These are phyloP conservation scores for Myopa testacea DNA, from an alignment of 2,888 invertebrate genomes.

Conservation along the genomic window DNA sequence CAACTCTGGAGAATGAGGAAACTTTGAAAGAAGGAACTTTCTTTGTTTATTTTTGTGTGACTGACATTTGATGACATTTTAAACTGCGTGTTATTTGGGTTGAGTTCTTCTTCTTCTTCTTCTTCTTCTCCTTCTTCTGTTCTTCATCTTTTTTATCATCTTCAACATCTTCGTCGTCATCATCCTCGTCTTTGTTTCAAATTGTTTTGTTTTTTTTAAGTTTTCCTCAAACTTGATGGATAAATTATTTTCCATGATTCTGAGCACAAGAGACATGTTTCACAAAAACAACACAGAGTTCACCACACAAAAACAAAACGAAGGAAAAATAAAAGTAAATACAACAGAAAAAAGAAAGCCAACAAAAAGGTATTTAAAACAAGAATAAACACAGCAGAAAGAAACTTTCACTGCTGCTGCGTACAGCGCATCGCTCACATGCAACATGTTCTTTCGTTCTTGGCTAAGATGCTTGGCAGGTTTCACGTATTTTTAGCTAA, in stretches of 20 bases:
- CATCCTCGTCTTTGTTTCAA: not conserved
- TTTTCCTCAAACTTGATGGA: not conserved
- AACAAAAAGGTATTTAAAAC: not conserved
- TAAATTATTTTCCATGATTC: slow-evolving; percentile 1
- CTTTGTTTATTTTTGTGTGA: slow-evolving; percentile 40
- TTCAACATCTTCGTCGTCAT: not conserved
- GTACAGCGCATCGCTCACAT: not conserved
- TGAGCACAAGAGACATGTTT: not conserved
- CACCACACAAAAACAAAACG: not conserved
- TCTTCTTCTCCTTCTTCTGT: not conserved
- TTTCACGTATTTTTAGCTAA: not conserved
- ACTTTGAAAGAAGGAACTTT: slow-evolving; percentile 21
- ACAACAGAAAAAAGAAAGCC: not conserved
- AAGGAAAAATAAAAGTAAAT: slow-evolving; percentile 1
- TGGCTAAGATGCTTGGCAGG: slow-evolving; percentile 1
- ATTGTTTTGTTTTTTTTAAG: not conserved
- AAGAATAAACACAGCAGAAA: not conserved
- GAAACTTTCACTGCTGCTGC: slow-evolving; percentile 17
- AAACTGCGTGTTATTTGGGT: slow-evolving; percentile 10
- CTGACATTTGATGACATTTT: slow-evolving; percentile 47
- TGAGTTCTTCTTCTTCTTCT: not conserved
- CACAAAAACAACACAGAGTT: not conserved
- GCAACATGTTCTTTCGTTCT: slow-evolving; percentile 15
- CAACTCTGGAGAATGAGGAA: not conserved
- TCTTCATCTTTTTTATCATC: not conserved